phyloP scores from a whole-genome alignment of 2,113 vertebrate genomes.

The Heteronetta atricapilla region DNA sequence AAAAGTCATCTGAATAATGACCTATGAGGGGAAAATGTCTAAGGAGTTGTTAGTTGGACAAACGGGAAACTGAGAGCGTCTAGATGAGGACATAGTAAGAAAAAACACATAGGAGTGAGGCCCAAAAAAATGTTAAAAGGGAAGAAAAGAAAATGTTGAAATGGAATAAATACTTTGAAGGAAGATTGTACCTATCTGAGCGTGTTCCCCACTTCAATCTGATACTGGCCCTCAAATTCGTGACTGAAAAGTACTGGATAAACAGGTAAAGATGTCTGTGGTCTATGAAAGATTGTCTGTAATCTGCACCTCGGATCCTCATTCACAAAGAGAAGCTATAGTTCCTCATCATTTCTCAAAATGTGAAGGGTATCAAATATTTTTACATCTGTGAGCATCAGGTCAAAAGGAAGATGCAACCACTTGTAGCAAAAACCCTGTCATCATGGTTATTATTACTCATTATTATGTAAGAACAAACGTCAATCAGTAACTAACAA shows the following conservation, averaged over 20 bases:
- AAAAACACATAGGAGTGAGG: not conserved
- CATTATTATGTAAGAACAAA: not conserved
- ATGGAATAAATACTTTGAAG: not conserved
- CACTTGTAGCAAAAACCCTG: not conserved
- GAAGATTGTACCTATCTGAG: not conserved
- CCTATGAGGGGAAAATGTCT: not conserved
- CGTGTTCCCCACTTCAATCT: not conserved
- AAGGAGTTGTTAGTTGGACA: not conserved
- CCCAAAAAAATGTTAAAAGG: not conserved
- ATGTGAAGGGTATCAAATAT: not conserved
- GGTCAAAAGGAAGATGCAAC: not conserved
- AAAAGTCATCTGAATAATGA: not conserved
- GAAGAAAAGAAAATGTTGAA: not conserved
- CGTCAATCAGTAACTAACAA: no score
- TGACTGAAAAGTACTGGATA: not conserved
- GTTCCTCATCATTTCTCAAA: not conserved
- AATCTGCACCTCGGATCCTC: not conserved
- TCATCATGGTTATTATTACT: not conserved
- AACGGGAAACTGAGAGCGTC: not conserved
- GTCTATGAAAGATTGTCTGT: not conserved
- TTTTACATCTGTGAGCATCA: not conserved
- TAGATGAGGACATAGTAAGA: not conserved
- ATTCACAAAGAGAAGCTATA: not conserved
- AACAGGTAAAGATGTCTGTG: not conserved
- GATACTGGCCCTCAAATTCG: not conserved